phyloP scores from a whole-genome alignment of 2,888 invertebrate genomes.

The Zaprionus lineosus region DNA sequence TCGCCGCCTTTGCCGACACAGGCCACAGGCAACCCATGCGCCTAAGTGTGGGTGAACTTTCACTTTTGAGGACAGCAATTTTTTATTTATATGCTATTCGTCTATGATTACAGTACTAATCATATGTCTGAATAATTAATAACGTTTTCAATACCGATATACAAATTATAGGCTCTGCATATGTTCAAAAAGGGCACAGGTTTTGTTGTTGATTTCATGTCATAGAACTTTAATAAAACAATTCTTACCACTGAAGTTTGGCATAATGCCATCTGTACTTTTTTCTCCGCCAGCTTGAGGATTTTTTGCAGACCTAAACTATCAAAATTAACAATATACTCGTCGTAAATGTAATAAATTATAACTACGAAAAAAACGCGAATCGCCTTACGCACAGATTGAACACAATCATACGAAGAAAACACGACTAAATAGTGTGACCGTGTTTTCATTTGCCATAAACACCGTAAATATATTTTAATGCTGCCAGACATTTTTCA shows the following conservation, averaged over 20 bases:
- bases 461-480: too few species aligned
- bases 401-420: conserved; percentile 42
- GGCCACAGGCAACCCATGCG: conserved; percentile 24
- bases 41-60: conserved; percentile 41
- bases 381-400: conserved; percentile 25
- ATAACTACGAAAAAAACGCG: conserved; percentile 29
- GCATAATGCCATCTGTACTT: conserved; percentile 87
- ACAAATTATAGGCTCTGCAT: too few species aligned
- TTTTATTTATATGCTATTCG: conserved; percentile 48
- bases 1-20: conserved; percentile 24
- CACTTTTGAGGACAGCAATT: conserved; percentile 48
- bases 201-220: conserved; percentile 18
- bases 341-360: conserved; percentile 22
- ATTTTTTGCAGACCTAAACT: too few species aligned
- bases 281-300: conserved; percentile 82
- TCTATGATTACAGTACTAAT: too few species aligned
- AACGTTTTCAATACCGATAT: too few species aligned
- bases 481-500: too few species aligned
- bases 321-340: conserved; percentile 16
- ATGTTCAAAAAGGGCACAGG: too few species aligned
- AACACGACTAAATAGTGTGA: conserved; percentile 40
- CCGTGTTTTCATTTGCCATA: background rate
- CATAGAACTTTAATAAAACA: conserved; percentile 9
- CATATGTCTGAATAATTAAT: too few species aligned
- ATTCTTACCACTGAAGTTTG: conserved; percentile 87